Conservation (phyloP, 2,797 vertebrate genomes). For the Okamejei kenojei region DNA sequence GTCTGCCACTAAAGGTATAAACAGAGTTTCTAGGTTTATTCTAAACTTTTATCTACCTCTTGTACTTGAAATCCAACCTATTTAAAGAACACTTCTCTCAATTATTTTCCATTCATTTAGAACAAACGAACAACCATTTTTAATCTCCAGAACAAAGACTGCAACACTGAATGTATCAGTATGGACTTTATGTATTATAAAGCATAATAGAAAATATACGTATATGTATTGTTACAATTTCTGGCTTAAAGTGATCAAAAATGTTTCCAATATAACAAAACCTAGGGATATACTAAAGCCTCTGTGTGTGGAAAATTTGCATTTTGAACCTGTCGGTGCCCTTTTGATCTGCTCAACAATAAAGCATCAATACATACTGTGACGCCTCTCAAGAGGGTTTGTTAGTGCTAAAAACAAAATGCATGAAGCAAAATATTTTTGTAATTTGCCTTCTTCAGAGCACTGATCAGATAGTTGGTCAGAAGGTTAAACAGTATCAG, state of each 20-base stretch:
- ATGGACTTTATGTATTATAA: not conserved
- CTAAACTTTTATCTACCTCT: not conserved
- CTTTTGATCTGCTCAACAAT: conserved; percentile 11
- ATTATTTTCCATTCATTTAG: not conserved
- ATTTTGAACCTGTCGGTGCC: conserved; percentile 22
- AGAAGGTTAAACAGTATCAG: conserved; percentile 35
- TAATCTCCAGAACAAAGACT: not conserved
- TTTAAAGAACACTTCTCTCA: not conserved
- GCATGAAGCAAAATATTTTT: conserved; percentile 14
- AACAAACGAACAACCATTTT: not conserved
- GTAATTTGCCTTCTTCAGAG: conserved; percentile 4
- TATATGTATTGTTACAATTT: conserved; percentile 4
- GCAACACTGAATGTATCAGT: not conserved
- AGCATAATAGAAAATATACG: not conserved
- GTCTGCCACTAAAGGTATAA: not conserved
- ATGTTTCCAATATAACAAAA: not conserved
- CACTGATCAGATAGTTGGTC: conserved; percentile 30
- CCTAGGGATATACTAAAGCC: not conserved
- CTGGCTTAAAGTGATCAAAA: not conserved
- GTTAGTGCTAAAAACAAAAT: conserved; percentile 27
- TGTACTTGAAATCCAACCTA: not conserved
- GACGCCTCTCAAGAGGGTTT: conserved; percentile 27
- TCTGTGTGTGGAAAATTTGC: conserved; percentile 25
- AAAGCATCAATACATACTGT: conserved; percentile 35
- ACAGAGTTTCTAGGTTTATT: not conserved